phyloP scores from a whole-genome alignment of 2,888 invertebrate genomes.

The Acanthoscelides obtectus region DNA sequence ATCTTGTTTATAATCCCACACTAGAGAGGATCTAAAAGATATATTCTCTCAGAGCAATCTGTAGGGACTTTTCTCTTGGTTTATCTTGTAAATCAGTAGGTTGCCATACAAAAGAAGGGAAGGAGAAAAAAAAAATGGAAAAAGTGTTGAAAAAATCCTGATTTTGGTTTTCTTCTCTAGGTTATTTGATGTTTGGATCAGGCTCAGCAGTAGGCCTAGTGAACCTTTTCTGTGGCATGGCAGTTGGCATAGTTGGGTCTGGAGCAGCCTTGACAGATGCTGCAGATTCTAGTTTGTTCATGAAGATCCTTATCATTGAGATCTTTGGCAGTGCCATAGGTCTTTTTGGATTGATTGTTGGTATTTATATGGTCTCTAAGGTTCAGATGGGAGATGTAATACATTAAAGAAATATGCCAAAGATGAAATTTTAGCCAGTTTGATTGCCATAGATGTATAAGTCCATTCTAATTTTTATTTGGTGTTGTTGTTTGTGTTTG shows the following conservation, averaged over 20 bases:
- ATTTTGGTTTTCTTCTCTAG: too few relatives aligned
- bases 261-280: constrained; percentile 98
- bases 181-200: constrained; percentile 94
- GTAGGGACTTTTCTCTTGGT: too few relatives aligned
- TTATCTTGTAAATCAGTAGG: too few relatives aligned
- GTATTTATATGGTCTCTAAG: constrained; percentile 74
- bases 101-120: too few relatives aligned
- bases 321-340: constrained; percentile 99
- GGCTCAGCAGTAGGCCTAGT: constrained; percentile 93
- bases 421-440: neutral
- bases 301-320: constrained; percentile 97
- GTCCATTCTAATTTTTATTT: too few relatives aligned
- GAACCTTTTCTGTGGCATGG: constrained; percentile 92
- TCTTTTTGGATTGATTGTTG: constrained; percentile 96
- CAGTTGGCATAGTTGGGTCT: constrained; percentile 97
- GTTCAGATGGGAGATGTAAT: constrained; percentile 34
- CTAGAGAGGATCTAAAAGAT: too few relatives aligned
- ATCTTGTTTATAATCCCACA: too few relatives aligned
- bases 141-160: too few relatives aligned
- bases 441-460: neutral
- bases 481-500: too few relatives aligned
- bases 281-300: constrained; percentile 92
- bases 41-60: too few relatives aligned
- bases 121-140: too few relatives aligned
- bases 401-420: constrained; percentile 9